phyloP scores from a whole-genome alignment of 30 jellyfish, hydroid and myxozoan species.

The Cassiopea xamachana region DNA sequence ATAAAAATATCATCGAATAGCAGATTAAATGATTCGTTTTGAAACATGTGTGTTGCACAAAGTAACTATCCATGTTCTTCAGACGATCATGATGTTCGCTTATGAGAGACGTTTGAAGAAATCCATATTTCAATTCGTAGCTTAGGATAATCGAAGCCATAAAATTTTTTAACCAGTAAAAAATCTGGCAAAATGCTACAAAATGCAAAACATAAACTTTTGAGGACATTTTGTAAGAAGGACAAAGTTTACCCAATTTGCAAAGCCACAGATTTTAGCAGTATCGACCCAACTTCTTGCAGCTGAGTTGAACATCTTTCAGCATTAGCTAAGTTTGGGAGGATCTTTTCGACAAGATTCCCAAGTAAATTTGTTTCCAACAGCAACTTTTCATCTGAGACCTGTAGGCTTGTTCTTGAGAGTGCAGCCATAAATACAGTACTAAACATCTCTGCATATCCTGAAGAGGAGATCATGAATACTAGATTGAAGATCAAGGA shows the following conservation, averaged over 20 bases:
- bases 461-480: neutral
- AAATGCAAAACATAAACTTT: too few species aligned
- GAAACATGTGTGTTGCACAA: too few species aligned
- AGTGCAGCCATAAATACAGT: conserved; percentile 32
- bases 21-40: too few species aligned
- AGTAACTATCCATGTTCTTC: too few species aligned
- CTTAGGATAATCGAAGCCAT: too few species aligned
- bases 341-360: conserved; percentile 26
- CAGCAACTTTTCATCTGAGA: conserved; percentile 2
- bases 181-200: too few species aligned
- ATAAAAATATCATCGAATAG: neutral
- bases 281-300: conserved; percentile 14
- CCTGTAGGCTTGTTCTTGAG: conserved; percentile 7
- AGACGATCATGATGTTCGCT: too few species aligned
- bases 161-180: too few species aligned
- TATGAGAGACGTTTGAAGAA: too few species aligned
- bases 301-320: conserved; percentile 5
- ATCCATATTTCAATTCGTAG: too few species aligned
- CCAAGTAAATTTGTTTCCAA: conserved; percentile 17
- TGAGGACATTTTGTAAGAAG: neutral
- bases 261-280: conserved; percentile 34
- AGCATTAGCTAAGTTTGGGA: conserved; percentile 1
- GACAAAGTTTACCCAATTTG: conserved; percentile 44
- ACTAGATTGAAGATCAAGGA: neutral
- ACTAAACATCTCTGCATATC: conserved; percentile 33